phyloP scores from a whole-genome alignment of 2,113 vertebrate genomes.

The Chaenocephalus aceratus region DNA sequence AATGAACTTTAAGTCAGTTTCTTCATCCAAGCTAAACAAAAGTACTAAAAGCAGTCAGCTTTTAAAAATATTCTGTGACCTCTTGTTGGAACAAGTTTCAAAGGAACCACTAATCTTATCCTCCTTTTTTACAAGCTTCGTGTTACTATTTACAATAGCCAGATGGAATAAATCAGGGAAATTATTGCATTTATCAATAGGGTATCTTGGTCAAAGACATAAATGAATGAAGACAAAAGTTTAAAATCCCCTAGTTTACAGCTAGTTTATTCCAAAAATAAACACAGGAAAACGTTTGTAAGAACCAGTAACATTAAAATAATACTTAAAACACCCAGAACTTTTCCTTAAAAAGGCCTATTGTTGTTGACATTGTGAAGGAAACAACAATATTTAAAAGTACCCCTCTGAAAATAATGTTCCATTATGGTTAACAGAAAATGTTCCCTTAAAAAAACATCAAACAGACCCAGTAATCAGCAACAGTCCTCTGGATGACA shows the following conservation, averaged over 20 bases:
- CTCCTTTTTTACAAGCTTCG: slow-evolving; percentile 40
- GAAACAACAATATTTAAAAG: too few relatives aligned
- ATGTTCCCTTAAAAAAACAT: neutral
- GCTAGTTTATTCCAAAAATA: slow-evolving; percentile 4
- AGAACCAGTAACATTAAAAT: neutral
- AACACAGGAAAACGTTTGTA: neutral
- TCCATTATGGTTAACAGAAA: neutral
- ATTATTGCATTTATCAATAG: slow-evolving; percentile 7
- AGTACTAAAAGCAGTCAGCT: slow-evolving; percentile 12
- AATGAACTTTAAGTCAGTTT: neutral
- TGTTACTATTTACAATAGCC: slow-evolving; percentile 27
- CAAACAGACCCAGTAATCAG: slow-evolving; percentile 43
- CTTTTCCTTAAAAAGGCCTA: neutral
- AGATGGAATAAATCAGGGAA: slow-evolving; percentile 35
- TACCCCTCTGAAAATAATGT: neutral
- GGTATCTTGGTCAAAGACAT: slow-evolving; percentile 25
- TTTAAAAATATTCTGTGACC: slow-evolving; percentile 7
- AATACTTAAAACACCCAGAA: neutral
- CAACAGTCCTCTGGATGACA: slow-evolving; percentile 53
- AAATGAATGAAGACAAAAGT: slow-evolving; percentile 24
- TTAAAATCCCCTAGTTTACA: neutral
- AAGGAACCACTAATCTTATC: slow-evolving; percentile 13
- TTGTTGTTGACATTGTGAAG: neutral
- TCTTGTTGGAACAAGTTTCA: slow-evolving; percentile 21
- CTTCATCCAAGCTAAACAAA: slow-evolving; percentile 54